A percentile compares a stretch with the other conserved stretches of the same genome.
These are phyloP conservation scores for Elmis aenea DNA, from an alignment of 2,888 invertebrate genomes.

Conservation along the genomic window DNA sequence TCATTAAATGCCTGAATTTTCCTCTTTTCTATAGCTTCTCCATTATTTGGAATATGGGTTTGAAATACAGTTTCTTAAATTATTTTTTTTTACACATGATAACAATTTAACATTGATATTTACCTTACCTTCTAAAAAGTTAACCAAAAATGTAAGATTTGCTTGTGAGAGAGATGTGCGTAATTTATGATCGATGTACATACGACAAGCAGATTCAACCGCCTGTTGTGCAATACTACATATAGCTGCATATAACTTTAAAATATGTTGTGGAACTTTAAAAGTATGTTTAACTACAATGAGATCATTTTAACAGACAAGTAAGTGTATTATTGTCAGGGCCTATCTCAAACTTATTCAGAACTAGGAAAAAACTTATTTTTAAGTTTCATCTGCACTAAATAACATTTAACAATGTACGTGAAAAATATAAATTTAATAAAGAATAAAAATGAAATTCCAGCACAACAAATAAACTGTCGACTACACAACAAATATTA, in stretches of 20 bases:
- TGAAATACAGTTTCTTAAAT: constrained; percentile 43
- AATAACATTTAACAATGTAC: background rate
- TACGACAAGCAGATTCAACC: constrained; percentile 47
- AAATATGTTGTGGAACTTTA: constrained; percentile 46
- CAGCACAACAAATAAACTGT: too few relatives aligned
- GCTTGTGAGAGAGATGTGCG: constrained; percentile 48
- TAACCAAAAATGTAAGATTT: constrained; percentile 55
- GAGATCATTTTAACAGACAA: background rate
- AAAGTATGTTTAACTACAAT: constrained; percentile 55
- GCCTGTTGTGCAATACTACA: constrained; percentile 46
- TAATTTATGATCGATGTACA: constrained; percentile 44
- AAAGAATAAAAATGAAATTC: too few relatives aligned
- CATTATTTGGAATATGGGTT: constrained; percentile 33
- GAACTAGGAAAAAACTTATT: too few relatives aligned
- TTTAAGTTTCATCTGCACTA: background rate
- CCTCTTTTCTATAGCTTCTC: constrained; percentile 39
- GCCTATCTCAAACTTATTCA: too few relatives aligned
- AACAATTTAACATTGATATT: background rate
- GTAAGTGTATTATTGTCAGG: too few relatives aligned
- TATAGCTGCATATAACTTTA: constrained; percentile 49
- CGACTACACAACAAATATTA: too few relatives aligned
- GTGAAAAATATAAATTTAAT: background rate
- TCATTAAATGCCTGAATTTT: constrained; percentile 45
- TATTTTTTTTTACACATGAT: background rate
- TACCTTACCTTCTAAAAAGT: constrained; percentile 53